Base-by-base conservation (phyloP, 2,113 vertebrate genomes). In the Montifringilla adamsi region DNA sequence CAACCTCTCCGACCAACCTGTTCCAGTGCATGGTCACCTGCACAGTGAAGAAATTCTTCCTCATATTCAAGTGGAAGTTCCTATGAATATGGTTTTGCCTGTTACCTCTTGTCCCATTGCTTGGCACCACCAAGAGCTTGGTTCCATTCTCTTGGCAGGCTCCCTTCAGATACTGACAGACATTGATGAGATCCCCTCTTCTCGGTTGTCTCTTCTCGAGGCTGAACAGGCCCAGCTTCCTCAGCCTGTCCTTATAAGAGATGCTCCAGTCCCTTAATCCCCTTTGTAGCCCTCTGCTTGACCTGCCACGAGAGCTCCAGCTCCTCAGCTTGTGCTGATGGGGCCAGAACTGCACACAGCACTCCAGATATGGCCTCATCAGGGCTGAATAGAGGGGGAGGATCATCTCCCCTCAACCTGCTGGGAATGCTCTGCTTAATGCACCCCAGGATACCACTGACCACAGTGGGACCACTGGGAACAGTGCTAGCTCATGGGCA, bases 141-240 rank as follows among this genome's bases (percentile, higher is more conserved):
- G 14, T 13, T 52, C 30, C 39, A 41, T 47, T 39, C 28, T 76
- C 39, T 41, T 49, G 39, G 15, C 21, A 22, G 2, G 0, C 27
- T 50, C 27, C 52, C 33, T 59, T 81, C 30, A 62, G 47, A 62
- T 9, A 22, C 30, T 53, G 35, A 46, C 9, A 68, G 39, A n/a
- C 30, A 35, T 10, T 15, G n/a, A 41, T 31, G 33, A 75, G 5
- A 9, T n/a, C 5, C n/a, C 33, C 15, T 47, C 7, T 53, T 60
- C 7, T 60, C 28, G 26, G 19, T 2, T 11, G 3, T 53, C 24
- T 4, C 16, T 39, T 68, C 53, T 18, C 0, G 1, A 41, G 30
- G 11, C 16, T 68, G 16, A 53, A 21, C 6, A 60, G n/a, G 20
- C 39, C 11, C 78, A 68, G 20, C 6, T 68, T 9, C 28, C 30